Conservation (phyloP, 1,140 invertebrate genomes). For the Euura saliciscinereae region DNA sequence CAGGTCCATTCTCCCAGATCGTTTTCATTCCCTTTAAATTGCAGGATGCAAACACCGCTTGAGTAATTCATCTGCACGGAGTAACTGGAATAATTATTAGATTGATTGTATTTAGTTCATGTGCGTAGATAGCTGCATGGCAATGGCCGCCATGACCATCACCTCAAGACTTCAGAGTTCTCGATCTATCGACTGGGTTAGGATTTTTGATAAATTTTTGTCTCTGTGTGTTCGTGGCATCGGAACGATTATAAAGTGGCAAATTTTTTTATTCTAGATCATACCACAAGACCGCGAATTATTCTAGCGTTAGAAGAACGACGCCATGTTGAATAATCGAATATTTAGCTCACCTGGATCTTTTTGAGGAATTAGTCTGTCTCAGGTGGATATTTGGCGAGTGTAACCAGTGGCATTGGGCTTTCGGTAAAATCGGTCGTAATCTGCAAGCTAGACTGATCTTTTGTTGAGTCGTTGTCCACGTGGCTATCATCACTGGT, state of each 20-base stretch:
- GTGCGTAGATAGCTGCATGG: no score
- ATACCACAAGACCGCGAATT: no score
- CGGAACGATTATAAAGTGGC: no score
- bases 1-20: constrained; percentile 57
- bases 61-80: constrained; percentile 48
- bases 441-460: constrained; percentile 53
- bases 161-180: no score
- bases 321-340: background rate
- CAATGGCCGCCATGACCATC: no score
- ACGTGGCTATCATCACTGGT: constrained; percentile 46
- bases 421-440: constrained; percentile 32
- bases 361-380: constrained; percentile 13
- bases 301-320: no score
- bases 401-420: constrained; percentile 51
- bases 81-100: constrained; percentile 29
- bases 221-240: no score
- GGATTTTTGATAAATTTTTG: constrained; percentile 17
- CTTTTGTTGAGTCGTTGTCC: constrained; percentile 49
- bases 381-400: constrained; percentile 31
- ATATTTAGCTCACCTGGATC: constrained; percentile 15
- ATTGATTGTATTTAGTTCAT: no score
- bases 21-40: constrained; percentile 46
- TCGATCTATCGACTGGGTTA: constrained; percentile 19
- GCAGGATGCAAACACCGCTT: constrained; percentile 48
- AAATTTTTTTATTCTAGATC: no score